A percentile compares a stretch with the other conserved stretches of the same genome.
Evolutionary conservation across 2,888 invertebrate genomes (phyloP).

Genomic region (Heliconius sara): DNA sequence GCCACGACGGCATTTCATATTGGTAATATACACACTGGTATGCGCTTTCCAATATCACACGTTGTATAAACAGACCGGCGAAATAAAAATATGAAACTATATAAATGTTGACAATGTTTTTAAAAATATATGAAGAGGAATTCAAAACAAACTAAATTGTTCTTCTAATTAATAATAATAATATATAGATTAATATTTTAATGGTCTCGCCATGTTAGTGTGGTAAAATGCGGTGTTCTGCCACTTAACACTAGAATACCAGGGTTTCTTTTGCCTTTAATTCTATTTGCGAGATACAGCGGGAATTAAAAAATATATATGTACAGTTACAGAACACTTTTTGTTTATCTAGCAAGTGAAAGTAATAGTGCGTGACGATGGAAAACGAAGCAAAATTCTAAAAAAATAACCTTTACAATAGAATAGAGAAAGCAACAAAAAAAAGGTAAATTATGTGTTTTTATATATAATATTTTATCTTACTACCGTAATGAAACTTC

Average conservation of each 20-base stretch:
- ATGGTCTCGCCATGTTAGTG: too few species aligned
- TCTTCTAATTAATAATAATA: too few species aligned
- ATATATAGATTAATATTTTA: too few species aligned
- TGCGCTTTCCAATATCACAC: slow-evolving; percentile 2
- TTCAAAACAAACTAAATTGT: too few species aligned
- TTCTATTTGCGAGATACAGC: too few species aligned
- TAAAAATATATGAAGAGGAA: background rate
- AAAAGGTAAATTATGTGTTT: too few species aligned
- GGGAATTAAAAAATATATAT: background rate
- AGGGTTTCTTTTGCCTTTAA: too few species aligned
- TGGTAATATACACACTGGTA: background rate
- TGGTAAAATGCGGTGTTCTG: too few species aligned
- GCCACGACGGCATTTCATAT: background rate
- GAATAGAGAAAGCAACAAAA: background rate
- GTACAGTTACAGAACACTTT: background rate
- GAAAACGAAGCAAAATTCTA: background rate
- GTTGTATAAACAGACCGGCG: background rate
- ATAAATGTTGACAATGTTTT: background rate
- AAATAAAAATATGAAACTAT: background rate
- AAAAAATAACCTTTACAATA: background rate
- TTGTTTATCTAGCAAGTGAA: background rate
- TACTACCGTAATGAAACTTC: background rate
- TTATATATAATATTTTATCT: background rate
- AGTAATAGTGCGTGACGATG: background rate
- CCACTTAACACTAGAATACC: too few species aligned